Conservation (phyloP, 2,113 vertebrate genomes). For the Cyphomyrus discorhynchus region DNA sequence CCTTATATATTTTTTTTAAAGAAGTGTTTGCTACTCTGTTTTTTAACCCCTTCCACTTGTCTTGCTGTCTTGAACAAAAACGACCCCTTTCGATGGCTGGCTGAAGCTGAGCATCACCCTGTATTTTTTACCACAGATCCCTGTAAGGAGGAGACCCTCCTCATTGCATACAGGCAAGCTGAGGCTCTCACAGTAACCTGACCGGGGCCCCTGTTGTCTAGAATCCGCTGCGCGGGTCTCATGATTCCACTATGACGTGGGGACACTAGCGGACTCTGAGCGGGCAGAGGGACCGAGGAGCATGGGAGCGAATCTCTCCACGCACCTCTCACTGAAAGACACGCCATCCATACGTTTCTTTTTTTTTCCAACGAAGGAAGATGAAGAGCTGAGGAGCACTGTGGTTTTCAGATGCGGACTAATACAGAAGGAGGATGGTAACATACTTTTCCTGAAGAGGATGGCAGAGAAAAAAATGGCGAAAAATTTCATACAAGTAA, state of each 20-base stretch:
- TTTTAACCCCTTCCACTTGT: background rate
- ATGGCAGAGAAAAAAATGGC: conserved; percentile 5
- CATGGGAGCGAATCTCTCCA: background rate
- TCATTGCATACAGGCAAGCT: conserved; percentile 88
- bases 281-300: conserved; percentile 12
- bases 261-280: conserved; percentile 19
- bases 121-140: conserved; percentile 90
- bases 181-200: conserved; percentile 86
- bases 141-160: conserved; percentile 88
- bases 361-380: conserved; percentile 9
- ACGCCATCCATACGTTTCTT: background rate
- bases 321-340: conserved; percentile 3
- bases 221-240: conserved; percentile 24
- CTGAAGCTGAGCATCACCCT: conserved; percentile 80
- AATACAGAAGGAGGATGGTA: conserved; percentile 21
- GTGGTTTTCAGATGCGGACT: conserved; percentile 13
- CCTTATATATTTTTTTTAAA: background rate
- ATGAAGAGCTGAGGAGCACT: conserved; percentile 3
- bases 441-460: conserved; percentile 12
- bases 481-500: conserved; percentile 16
- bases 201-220: conserved; percentile 62
- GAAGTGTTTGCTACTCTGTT: conserved; percentile 6
- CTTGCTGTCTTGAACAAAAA: conserved; percentile 15
- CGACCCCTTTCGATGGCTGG: conserved; percentile 43
- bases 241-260: conserved; percentile 27